Evolutionary conservation across 2,888 invertebrate genomes (phyloP), one percentile per base, ranked within the genome.

Genomic region (Orthosia gothica): DNA sequence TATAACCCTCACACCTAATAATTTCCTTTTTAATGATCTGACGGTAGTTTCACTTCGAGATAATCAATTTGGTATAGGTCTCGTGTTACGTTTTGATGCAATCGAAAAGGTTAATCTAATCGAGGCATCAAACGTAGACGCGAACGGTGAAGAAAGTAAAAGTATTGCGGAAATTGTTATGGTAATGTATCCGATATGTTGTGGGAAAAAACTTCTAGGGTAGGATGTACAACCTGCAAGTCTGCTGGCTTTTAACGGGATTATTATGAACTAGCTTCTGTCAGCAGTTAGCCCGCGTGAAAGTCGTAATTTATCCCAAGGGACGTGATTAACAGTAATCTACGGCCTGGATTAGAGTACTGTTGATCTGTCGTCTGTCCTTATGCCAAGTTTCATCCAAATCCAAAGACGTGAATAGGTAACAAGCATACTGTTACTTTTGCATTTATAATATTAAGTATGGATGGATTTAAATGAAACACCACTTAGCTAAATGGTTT

Each of bases 141-240:
- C 64, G 62, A 78, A 76, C 81, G 67, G 68, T 9, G 57, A 83
- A 71, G 81, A 81, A 86, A 86, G 86, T 86, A 83, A 84, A 77
- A 83, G 82, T 77, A 59, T 50, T 58, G 64, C 68, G 80, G 82
- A 82, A 78, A 84, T 87, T 76, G 63, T 76, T 79, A 66, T 80
- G 76, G 54, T 78, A 76, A 83, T 84, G 75, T 82, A 70, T 75
- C 72, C 74, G 66, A 74, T 73, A 61, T 64, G 71, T 16, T 69
- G 75, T 82, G 76, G 71, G 70, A 79, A 82, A 78, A 74, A 69
- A 69, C 40, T 75, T 66, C 65, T 76, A 45, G 47, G 50, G 5
- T 45, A 52, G 54, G 49, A 61, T 74, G 68, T 59, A 57, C 47
- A 67, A 71, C 47, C 13, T 65, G 61, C 66, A 54, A 23, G 16